A percentile compares a stretch with the other conserved stretches of the same genome.
Evolutionary conservation across 2,888 invertebrate genomes (phyloP).

Genomic region (Drosophila flavopinicola): DNA sequence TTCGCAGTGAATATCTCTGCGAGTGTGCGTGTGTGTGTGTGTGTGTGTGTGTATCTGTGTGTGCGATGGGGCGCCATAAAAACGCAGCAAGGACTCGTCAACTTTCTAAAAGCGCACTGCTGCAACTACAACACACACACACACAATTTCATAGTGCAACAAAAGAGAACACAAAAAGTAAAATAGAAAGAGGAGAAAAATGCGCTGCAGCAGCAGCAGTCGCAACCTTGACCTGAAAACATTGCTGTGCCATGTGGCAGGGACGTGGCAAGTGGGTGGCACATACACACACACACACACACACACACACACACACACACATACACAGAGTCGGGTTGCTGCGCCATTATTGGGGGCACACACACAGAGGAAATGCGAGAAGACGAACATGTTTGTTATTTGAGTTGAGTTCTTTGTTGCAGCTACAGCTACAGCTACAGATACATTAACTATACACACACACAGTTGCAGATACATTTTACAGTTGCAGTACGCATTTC

Average conservation of each 20-base stretch:
- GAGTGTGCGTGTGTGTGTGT: slow-evolving; percentile 6
- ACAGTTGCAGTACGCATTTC: slow-evolving; percentile 2
- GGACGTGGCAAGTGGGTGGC: slow-evolving; percentile 22
- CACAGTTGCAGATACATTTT: slow-evolving; percentile 15
- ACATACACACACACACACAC: too few relatives aligned
- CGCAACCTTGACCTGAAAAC: slow-evolving; percentile 84
- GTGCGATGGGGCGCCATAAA: slow-evolving; percentile 21
- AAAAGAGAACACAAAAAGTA: slow-evolving; percentile 20
- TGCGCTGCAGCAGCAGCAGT: slow-evolving; percentile 39
- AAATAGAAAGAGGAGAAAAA: slow-evolving; percentile 13
- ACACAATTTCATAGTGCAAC: slow-evolving; percentile 12
- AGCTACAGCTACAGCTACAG: slow-evolving; percentile 18
- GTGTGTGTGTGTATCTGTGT: slow-evolving; percentile 8
- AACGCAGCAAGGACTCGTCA: slow-evolving; percentile 62
- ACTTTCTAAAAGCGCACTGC: slow-evolving; percentile 76
- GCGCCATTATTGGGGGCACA: slow-evolving; percentile 43
- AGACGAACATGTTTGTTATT: slow-evolving; percentile 67
- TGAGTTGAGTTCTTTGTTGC: slow-evolving; percentile 70
- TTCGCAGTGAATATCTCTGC: slow-evolving; percentile 12
- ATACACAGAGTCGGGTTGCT: too few relatives aligned
- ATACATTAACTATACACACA: background rate
- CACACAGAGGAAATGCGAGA: slow-evolving; percentile 30
- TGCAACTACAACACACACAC: slow-evolving; percentile 22
- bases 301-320: too few relatives aligned
- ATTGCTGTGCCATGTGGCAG: slow-evolving; percentile 55